A percentile compares a stretch with the other conserved stretches of the same genome.
Conservation (phyloP, 2,113 vertebrate species). For the Chionodraco myersi region DNA sequence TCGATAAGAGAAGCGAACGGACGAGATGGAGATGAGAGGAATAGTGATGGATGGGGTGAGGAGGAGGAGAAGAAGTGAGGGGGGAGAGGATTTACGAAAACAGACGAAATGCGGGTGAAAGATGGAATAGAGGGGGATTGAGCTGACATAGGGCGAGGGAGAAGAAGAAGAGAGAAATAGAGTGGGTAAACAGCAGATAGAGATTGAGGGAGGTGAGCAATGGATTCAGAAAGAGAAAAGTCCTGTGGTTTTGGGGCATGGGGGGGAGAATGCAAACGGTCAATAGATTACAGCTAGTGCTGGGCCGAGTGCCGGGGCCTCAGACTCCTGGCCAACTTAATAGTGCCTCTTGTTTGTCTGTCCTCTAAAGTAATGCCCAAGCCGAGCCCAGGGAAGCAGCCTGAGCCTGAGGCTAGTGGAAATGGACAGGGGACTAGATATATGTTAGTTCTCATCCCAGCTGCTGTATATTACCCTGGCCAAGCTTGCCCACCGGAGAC, state of each 20-base stretch:
- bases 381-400: constrained; percentile 70
- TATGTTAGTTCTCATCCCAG: constrained; percentile 79
- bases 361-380: constrained; percentile 80
- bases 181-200: constrained; percentile 75
- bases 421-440: constrained; percentile 81
- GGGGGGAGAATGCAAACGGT: constrained; percentile 75
- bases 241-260: constrained; percentile 74
- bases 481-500: constrained; percentile 70
- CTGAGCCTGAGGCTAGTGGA: constrained; percentile 74
- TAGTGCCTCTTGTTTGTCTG: constrained; percentile 80
- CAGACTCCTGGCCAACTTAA: constrained; percentile 77
- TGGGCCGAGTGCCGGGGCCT: constrained; percentile 68
- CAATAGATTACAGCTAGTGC: constrained; percentile 78
- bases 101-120: constrained; percentile 63
- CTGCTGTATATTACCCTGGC: constrained; percentile 75
- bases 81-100: constrained; percentile 63
- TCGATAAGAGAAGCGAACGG: constrained; percentile 80
- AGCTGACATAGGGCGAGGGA: constrained; percentile 64
- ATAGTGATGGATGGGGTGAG: constrained; percentile 81
- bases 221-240: constrained; percentile 76
- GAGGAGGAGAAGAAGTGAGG: constrained; percentile 59
- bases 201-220: constrained; percentile 72
- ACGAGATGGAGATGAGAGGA: constrained; percentile 78
- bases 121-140: constrained; percentile 73
- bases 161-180: constrained; percentile 51